phyloP scores from a whole-genome alignment of 2,888 invertebrate genomes.

The Tethea ocularis region DNA sequence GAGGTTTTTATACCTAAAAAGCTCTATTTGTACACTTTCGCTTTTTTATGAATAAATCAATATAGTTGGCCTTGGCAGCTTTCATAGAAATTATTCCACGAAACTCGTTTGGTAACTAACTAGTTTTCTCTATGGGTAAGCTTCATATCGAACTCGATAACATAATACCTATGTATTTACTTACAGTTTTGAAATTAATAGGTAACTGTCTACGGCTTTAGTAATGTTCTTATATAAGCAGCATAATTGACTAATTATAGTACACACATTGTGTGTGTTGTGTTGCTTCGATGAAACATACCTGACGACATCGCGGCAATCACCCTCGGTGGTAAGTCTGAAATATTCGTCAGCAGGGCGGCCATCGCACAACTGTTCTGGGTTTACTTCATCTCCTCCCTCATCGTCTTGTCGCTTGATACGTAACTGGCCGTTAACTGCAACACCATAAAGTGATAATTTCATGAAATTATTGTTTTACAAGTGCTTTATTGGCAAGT shows the following conservation, averaged over 20 bases:
- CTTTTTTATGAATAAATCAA: neutral
- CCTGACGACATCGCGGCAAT: slow-evolving; percentile 97
- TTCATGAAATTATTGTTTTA: neutral
- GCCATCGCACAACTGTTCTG: slow-evolving; percentile 94
- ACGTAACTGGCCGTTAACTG: slow-evolving; percentile 77
- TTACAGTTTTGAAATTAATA: neutral
- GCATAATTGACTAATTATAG: neutral
- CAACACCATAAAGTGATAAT: slow-evolving; percentile 23
- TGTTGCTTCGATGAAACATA: slow-evolving; percentile 63
- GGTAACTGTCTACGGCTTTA: neutral
- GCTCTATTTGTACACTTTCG: neutral
- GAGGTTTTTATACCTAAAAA: neutral
- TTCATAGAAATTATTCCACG: slow-evolving; percentile 41
- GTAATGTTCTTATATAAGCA: neutral
- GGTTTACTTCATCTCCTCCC: slow-evolving; percentile 82
- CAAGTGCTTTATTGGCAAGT: neutral
- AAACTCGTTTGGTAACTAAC: slow-evolving; percentile 40
- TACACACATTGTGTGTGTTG: neutral
- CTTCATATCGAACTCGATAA: neutral
- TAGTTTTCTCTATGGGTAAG: neutral
- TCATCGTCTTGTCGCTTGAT: slow-evolving; percentile 88
- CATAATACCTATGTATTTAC: neutral
- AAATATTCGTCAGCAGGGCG: slow-evolving; percentile 96
- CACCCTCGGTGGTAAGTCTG: slow-evolving; percentile 91
- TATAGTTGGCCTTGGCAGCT: slow-evolving; percentile 38